Evolutionary conservation across 1,140 invertebrate genomes (phyloP).

Genomic region (Drosophila arizonae): DNA sequence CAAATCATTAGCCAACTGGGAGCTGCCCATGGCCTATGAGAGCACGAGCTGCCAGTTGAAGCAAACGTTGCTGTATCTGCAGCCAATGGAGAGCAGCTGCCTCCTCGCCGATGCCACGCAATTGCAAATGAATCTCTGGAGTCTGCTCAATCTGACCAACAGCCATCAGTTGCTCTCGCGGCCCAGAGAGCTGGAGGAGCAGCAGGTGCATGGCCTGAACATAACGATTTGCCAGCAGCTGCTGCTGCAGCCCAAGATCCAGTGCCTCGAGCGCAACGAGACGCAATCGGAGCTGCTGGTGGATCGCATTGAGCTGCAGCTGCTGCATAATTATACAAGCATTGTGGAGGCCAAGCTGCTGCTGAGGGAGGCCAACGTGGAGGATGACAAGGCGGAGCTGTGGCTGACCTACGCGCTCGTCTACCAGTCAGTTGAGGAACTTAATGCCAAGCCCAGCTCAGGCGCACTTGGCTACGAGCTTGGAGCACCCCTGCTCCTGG

Average conservation of each 20-base stretch:
- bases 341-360: constrained; percentile 44
- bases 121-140: constrained; percentile 43
- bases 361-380: constrained; percentile 8
- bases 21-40: constrained; percentile 58
- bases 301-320: constrained; percentile 43
- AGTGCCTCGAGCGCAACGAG: constrained; percentile 38
- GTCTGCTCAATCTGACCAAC: constrained; percentile 50
- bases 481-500: constrained; percentile 60
- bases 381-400: constrained; percentile 10
- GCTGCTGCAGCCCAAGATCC: background rate
- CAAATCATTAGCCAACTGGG: constrained; percentile 46
- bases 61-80: constrained; percentile 58
- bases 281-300: constrained; percentile 35
- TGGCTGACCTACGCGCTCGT: constrained; percentile 47
- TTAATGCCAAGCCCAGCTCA: constrained; percentile 41
- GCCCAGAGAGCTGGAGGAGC: constrained; percentile 52
- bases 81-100: constrained; percentile 49
- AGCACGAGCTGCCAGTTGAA: constrained; percentile 55
- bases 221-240: constrained; percentile 51
- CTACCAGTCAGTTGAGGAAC: constrained; percentile 21
- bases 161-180: constrained; percentile 41
- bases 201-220: constrained; percentile 10
- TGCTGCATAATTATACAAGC: constrained; percentile 63
- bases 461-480: constrained; percentile 69
- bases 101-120: constrained; percentile 31